Evolutionary conservation across 2,888 invertebrate genomes (phyloP).

Genomic region (Hecatera dysodea): DNA sequence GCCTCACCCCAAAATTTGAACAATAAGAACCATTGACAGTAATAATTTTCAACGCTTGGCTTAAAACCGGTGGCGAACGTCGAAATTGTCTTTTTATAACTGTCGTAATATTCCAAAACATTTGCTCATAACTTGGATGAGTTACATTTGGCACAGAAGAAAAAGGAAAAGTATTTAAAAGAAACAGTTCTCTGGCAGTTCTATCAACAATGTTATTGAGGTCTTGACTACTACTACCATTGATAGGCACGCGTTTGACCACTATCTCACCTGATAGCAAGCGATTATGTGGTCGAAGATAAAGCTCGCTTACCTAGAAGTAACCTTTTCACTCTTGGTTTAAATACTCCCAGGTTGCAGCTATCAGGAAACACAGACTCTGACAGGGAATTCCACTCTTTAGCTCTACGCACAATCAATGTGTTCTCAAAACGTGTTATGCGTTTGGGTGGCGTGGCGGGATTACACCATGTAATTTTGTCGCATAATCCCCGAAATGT

Average conservation of each 20-base stretch:
- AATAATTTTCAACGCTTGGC: conserved; percentile 36
- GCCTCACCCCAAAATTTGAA: conserved; percentile 14
- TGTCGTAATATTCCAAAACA: conserved; percentile 44
- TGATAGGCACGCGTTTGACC: not conserved
- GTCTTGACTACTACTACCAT: not conserved
- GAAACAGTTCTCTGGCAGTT: not conserved
- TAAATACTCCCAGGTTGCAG: too few species aligned
- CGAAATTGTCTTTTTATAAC: conserved; percentile 33
- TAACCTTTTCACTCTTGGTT: too few species aligned
- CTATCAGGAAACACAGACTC: too few species aligned
- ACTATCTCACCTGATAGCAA: too few species aligned
- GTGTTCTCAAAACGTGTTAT: too few species aligned
- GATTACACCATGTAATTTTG: too few species aligned
- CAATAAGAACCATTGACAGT: conserved; percentile 38
- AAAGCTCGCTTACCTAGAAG: too few species aligned
- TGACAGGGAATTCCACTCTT: too few species aligned
- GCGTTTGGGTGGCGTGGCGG: too few species aligned
- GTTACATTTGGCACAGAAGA: not conserved
- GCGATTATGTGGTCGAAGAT: too few species aligned
- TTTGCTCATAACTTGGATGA: conserved; percentile 26
- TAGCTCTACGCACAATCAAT: too few species aligned
- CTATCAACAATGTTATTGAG: not conserved
- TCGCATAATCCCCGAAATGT: too few species aligned
- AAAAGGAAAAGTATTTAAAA: not conserved
- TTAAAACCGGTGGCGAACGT: conserved; percentile 18